These are phyloP conservation scores for Ianthella basta DNA, from an alignment of 37 sponge, comb jelly and placozoan species.

Conservation along the genomic window DNA sequence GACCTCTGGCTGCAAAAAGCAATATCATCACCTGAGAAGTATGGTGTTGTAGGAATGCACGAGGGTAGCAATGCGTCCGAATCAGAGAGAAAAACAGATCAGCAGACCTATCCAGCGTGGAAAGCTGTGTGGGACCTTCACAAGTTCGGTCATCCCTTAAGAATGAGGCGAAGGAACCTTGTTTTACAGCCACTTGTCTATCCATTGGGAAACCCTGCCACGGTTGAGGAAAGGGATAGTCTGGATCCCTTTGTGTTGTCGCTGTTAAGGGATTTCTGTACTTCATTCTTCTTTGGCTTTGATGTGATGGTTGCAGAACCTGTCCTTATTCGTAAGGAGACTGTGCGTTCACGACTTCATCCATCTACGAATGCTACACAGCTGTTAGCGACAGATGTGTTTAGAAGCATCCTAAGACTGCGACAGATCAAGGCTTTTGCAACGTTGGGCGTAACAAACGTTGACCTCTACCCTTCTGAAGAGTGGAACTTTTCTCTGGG, in stretches of 20 bases:
- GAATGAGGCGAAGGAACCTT: conserved; percentile 48
- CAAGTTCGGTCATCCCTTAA: conserved; percentile 41
- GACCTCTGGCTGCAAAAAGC: conserved; percentile 25
- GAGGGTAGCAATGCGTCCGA: background rate
- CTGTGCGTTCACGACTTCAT: conserved; percentile 54
- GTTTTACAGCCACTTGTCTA: conserved; percentile 60
- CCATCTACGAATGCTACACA: conserved; percentile 52
- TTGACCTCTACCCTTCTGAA: conserved; percentile 84
- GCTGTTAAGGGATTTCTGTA: conserved; percentile 53
- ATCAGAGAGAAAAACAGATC: conserved; percentile 22
- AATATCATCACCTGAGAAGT: background rate
- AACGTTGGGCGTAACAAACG: conserved; percentile 66
- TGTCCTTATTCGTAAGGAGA: conserved; percentile 37
- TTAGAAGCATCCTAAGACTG: conserved; percentile 29
- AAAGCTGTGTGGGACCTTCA: conserved; percentile 44
- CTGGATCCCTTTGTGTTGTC: conserved; percentile 31
- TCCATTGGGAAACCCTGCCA: background rate
- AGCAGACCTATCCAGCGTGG: conserved; percentile 67
- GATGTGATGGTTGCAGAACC: conserved; percentile 45
- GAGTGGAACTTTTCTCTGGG: conserved; percentile 94
- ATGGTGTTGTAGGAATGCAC: background rate
- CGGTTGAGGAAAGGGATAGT: background rate
- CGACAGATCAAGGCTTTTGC: conserved; percentile 44
- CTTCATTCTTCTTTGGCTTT: conserved; percentile 63
- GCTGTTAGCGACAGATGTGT: conserved; percentile 51